Conservation (phyloP, 2,888 invertebrate species). For the Nycteola revayana region DNA sequence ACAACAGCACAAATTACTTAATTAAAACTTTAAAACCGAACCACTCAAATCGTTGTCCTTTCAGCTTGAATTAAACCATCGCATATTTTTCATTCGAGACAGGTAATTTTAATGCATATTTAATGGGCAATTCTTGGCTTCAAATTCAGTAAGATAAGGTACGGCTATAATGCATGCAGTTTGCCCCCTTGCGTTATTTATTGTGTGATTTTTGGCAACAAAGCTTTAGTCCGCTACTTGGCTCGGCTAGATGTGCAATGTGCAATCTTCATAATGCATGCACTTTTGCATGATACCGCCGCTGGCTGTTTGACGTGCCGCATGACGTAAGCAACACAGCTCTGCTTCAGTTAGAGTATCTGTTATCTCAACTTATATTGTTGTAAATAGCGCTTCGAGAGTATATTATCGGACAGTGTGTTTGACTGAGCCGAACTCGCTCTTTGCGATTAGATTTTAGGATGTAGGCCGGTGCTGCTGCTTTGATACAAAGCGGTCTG, state of each 20-base stretch:
- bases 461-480: conserved; percentile 12
- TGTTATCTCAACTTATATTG: conserved; percentile 30
- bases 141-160: conserved; percentile 81
- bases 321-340: conserved; percentile 33
- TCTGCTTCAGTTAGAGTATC: conserved; percentile 21
- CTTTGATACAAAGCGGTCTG: not conserved
- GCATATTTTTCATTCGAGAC: conserved; percentile 70
- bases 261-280: conserved; percentile 82
- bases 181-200: conserved; percentile 76
- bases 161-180: conserved; percentile 79
- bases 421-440: conserved; percentile 15
- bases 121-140: conserved; percentile 81
- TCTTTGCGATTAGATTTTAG: conserved; percentile 11
- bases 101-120: conserved; percentile 83
- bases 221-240: conserved; percentile 67
- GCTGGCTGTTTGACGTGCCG: conserved; percentile 43
- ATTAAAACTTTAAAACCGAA: conserved; percentile 26
- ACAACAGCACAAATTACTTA: conserved; percentile 19
- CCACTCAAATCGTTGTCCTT: conserved; percentile 37
- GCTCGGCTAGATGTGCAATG: conserved; percentile 67
- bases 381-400: conserved; percentile 25
- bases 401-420: conserved; percentile 22
- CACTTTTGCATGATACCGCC: conserved; percentile 65
- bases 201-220: conserved; percentile 81
- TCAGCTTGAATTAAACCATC: conserved; percentile 32